A percentile compares a stretch with the other conserved stretches of the same genome.
These are phyloP conservation scores for Lasiommata megera DNA, from an alignment of 2,888 invertebrate species.

Conservation along the genomic window DNA sequence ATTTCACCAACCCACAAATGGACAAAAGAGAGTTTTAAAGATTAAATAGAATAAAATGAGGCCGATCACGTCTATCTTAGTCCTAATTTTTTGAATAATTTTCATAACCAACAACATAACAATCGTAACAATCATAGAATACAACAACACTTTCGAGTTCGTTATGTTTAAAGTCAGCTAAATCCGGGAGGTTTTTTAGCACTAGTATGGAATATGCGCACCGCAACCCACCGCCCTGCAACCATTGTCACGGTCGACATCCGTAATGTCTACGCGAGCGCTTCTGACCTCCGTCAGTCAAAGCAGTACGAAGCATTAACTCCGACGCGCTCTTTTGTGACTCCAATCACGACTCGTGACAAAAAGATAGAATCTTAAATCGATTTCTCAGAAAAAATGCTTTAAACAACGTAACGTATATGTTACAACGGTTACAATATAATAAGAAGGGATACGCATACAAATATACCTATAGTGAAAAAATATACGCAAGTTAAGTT, in stretches of 20 bases:
- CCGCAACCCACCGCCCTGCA: conserved; percentile 58
- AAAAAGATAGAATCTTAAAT: conserved; percentile 3
- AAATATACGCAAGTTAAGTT: conserved; percentile 21
- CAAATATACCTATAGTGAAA: not conserved
- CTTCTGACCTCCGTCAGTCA: conserved; percentile 30
- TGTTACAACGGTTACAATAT: not conserved
- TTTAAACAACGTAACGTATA: not conserved
- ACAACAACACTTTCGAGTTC: no score
- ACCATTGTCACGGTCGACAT: conserved; percentile 69
- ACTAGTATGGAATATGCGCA: conserved; percentile 31
- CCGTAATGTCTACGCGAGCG: conserved; percentile 24
- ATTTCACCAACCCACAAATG: no score
- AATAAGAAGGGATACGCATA: not conserved
- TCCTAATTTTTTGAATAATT: no score
- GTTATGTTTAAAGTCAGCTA: no score
- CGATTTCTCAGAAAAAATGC: not conserved
- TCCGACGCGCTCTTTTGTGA: conserved; percentile 30
- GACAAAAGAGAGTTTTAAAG: no score
- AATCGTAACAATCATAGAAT: no score
- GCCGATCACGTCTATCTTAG: no score
- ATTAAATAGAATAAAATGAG: no score
- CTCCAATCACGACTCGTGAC: conserved; percentile 5
- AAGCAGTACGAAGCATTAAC: conserved; percentile 30
- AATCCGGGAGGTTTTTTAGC: no score
- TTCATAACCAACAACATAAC: no score